Conservation (phyloP, 2,113 vertebrate genomes). For the Centropus unirufus region DNA sequence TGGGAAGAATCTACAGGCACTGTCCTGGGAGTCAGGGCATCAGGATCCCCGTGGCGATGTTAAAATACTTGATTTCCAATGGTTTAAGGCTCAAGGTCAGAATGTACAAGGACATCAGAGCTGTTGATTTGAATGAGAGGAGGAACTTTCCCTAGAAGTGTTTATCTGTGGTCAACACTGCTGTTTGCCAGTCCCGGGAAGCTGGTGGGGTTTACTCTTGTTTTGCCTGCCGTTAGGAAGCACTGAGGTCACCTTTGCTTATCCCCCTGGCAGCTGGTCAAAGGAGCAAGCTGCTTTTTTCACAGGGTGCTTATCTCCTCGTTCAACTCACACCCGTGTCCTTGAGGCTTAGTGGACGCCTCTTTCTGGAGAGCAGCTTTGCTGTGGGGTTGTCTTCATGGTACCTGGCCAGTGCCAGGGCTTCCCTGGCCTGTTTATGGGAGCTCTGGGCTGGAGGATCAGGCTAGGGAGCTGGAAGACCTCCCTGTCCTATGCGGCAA, state of each 20-base stretch:
- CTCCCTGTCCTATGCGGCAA: background rate
- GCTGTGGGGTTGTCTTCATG: background rate
- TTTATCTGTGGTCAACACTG: background rate
- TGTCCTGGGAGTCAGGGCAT: background rate
- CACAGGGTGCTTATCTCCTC: accelerated
- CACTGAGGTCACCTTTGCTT: background rate
- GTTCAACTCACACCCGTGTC: background rate
- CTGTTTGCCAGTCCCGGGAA: background rate
- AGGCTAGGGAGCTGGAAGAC: background rate
- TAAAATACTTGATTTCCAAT: background rate
- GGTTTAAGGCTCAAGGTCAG: background rate
- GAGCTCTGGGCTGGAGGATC: background rate
- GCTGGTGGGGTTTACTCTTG: background rate
- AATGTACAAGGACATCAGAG: background rate
- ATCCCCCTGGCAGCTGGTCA: background rate
- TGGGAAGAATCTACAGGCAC: background rate
- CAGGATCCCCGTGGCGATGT: background rate
- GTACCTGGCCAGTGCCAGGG: background rate
- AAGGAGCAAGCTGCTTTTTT: background rate
- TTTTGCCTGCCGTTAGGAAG: background rate
- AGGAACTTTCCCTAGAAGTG: background rate
- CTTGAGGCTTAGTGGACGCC: background rate
- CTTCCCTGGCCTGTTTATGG: background rate
- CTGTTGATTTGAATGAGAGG: background rate
- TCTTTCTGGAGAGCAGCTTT: background rate